Percentiles rank a stretch among this genome's conserved stretches.
phyloP scores from a whole-genome alignment of 2,888 invertebrate species.

The Ormyrus nitidulus region DNA sequence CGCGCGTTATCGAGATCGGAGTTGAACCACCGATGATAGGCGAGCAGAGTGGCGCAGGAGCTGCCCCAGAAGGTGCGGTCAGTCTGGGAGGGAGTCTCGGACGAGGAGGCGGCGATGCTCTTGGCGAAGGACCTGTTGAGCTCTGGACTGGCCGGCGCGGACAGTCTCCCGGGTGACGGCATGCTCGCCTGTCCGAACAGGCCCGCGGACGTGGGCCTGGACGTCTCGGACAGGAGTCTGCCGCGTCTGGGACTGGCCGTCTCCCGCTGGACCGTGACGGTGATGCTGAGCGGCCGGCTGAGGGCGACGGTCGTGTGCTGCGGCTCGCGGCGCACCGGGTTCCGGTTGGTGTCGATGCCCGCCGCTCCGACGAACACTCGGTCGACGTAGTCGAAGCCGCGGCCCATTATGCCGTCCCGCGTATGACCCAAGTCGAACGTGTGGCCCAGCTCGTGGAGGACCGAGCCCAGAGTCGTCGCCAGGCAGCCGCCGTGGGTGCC shows the following conservation, averaged over 20 bases:
- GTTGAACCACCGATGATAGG: conserved; percentile 77
- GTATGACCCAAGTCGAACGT: conserved; percentile 96
- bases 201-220: conserved; percentile 72
- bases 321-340: conserved; percentile 78
- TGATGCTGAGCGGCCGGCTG: conserved; percentile 80
- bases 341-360: conserved; percentile 79
- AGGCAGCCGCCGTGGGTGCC: conserved; percentile 91
- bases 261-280: conserved; percentile 80
- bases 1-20: conserved; percentile 66
- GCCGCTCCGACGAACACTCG: conserved; percentile 84
- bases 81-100: conserved; percentile 59
- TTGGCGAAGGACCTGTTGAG: conserved; percentile 71
- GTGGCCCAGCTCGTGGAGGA: conserved; percentile 95
- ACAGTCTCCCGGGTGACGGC: conserved; percentile 70
- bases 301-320: conserved; percentile 81
- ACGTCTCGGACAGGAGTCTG: conserved; percentile 78
- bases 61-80: conserved; percentile 72
- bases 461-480: conserved; percentile 92
- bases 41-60: conserved; percentile 71
- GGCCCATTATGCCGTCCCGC: conserved; percentile 93
- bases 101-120: conserved; percentile 57
- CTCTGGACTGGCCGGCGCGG: conserved; percentile 73
- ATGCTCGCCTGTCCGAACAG: conserved; percentile 50
- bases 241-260: conserved; percentile 69
- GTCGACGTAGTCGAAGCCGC: conserved; percentile 90